Evolutionary conservation across 2,113 vertebrate genomes (phyloP).

Genomic region (Burhinus oedicnemus): DNA sequence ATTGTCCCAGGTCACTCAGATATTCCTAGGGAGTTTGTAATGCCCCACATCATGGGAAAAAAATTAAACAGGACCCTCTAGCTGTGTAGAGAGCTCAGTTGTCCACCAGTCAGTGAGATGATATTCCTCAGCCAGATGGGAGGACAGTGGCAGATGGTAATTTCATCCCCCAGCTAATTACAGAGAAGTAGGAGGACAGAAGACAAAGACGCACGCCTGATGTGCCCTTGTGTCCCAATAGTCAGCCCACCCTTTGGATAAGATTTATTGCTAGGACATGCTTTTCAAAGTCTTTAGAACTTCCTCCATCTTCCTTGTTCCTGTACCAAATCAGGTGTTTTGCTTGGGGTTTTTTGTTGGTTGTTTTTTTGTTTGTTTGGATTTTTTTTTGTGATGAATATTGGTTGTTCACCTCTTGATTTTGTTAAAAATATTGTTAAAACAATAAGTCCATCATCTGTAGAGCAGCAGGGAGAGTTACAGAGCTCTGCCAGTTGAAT

Average conservation of each 20-base stretch:
- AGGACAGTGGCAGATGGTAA: neutral
- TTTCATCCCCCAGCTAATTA: neutral
- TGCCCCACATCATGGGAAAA: neutral
- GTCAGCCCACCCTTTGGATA: neutral
- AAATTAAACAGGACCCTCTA: neutral
- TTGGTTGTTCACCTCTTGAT: neutral
- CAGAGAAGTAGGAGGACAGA: neutral
- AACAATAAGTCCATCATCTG: neutral
- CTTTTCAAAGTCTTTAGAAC: neutral
- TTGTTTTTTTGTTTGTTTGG: no score
- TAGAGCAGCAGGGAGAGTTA: neutral
- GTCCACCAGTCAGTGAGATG: neutral
- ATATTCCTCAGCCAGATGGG: neutral
- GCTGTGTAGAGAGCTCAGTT: neutral
- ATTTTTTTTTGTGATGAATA: neutral
- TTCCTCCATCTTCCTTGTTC: neutral
- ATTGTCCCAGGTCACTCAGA: neutral
- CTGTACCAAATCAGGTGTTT: neutral
- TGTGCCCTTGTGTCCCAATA: neutral
- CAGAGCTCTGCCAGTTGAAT: neutral
- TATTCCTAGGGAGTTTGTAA: neutral
- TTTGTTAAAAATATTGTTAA: neutral
- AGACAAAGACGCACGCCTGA: neutral
- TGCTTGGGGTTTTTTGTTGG: neutral
- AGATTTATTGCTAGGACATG: neutral